phyloP scores from a whole-genome alignment of 2,113 vertebrate genomes.

The Etheostoma spectabile region DNA sequence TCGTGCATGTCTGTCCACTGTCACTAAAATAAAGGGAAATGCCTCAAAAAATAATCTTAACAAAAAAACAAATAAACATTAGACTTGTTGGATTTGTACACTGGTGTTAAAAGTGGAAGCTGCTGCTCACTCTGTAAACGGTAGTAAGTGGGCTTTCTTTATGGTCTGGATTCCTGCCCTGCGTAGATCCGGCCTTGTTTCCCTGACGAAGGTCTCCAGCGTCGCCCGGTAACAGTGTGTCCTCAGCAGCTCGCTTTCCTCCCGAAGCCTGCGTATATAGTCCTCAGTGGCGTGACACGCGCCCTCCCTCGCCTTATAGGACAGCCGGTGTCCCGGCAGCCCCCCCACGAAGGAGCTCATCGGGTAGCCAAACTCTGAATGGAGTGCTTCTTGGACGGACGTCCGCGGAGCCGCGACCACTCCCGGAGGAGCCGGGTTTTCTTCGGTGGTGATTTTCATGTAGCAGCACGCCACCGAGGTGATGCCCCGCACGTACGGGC shows the following conservation, averaged over 20 bases:
- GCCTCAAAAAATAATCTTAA: no score
- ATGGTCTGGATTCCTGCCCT: conserved; percentile 89
- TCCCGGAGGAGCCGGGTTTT: conserved; percentile 66
- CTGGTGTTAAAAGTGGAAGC: neutral
- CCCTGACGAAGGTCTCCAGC: conserved; percentile 88
- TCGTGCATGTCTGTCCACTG: no score
- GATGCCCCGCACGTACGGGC: conserved; percentile 85
- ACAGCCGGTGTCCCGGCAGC: conserved; percentile 84
- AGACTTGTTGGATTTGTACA: no score
- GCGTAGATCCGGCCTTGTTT: conserved; percentile 75
- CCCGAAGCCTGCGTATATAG: conserved; percentile 80
- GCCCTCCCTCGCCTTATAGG: conserved; percentile 91
- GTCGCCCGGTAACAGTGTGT: conserved; percentile 90
- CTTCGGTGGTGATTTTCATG: conserved; percentile 91
- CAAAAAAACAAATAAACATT: no score
- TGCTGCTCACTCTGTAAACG: conserved; percentile 88
- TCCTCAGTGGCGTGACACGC: conserved; percentile 94
- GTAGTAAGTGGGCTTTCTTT: conserved; percentile 86
- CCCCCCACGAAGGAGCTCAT: conserved; percentile 87
- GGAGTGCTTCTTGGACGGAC: rapidly evolving
- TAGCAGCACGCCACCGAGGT: conserved; percentile 93
- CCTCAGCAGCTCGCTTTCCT: conserved; percentile 73
- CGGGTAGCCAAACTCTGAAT: conserved; percentile 84
- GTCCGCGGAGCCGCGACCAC: conserved; percentile 8
- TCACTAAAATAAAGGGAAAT: no score